Evolutionary conservation across 2,888 invertebrate genomes (phyloP), one percentile per base, ranked within the genome.

Genomic region (Agrotis ipsilon): DNA sequence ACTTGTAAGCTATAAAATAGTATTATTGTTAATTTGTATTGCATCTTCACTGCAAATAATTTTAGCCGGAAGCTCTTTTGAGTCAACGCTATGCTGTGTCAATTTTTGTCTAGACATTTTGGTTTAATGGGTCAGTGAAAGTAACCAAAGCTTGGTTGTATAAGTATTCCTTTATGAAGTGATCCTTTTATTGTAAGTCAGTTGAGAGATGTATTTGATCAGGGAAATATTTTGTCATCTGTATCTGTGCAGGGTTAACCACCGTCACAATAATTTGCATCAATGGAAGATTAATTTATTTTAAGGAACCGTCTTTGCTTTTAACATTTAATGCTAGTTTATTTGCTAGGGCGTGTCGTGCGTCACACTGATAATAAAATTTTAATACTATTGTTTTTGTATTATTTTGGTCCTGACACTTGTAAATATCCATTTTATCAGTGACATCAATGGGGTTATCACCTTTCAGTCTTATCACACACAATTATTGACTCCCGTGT

Each of bases 291-390:
- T 78, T 82, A 85, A 89, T 90, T 92, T 89, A 89, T 87, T 89
- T 88, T 88, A 88, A 90, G 86, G 76, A 72, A 84, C 87, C 71
- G 75, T 87, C 86, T 86, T 90, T 92, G 92, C 93, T 93, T 93
- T 88, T 91, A 93, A 91, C 91, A 87, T 86, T 87, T 88, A 90
- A 89, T 88, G 88, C 89, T 92, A 92, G 92, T 86, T 88, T 87
- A 89, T 87, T 89, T 91, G 91, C 91, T 92, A 92, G 90, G 87
- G 85, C 84, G 89, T 88, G 85, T 85, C 80, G 77, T 85, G 78
- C 87, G 88, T 89, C 89, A 86, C 88, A 89, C 85, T 86, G 84
- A 89, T 88, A 90, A 91, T 91, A 89, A 88, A 88, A 84, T 86
- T 92, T 92, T 90, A 91, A 91, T 92, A 90, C 86, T 67, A 61